Evolutionary conservation across 1,140 invertebrate species (phyloP).

Genomic region (Sitophilus oryzae): DNA sequence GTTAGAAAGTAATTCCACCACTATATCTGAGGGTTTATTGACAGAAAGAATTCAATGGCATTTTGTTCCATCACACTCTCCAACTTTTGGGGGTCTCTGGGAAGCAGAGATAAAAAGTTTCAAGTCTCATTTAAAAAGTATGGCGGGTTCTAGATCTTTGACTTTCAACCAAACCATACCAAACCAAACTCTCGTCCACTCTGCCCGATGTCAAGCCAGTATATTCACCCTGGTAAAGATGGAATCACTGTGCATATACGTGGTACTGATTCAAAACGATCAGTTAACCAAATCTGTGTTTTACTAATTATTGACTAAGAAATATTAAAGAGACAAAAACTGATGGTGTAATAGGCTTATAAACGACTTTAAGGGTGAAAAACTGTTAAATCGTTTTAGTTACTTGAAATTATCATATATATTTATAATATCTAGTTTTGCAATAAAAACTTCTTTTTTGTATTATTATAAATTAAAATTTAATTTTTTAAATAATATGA

Average conservation of each 20-base stretch:
- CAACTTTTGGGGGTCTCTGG: slow-evolving; percentile 43
- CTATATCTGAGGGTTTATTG: not conserved
- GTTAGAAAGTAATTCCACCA: not conserved
- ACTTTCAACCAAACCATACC: not conserved
- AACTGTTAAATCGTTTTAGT: too few species aligned
- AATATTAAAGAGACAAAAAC: too few species aligned
- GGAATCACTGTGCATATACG: not conserved
- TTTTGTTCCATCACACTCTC: slow-evolving; percentile 40
- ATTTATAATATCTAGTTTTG: too few species aligned
- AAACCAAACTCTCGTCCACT: slow-evolving; percentile 5
- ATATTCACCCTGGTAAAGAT: not conserved
- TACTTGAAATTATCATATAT: too few species aligned
- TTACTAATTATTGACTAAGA: too few species aligned
- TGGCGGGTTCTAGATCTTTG: not conserved
- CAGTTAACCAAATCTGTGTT: not conserved
- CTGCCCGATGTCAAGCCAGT: not conserved
- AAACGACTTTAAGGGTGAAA: too few species aligned
- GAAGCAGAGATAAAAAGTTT: slow-evolving; percentile 29
- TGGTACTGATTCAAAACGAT: not conserved
- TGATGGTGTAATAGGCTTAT: too few species aligned
- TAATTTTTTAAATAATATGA: too few species aligned
- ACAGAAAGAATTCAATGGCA: slow-evolving; percentile 35
- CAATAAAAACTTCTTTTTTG: too few species aligned
- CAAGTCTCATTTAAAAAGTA: slow-evolving; percentile 18
- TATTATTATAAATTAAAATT: too few species aligned